Evolutionary conservation across 35 echinoderm and acorn worm genomes (phyloP), one percentile per base, ranked within the genome.

Genomic region (Apostichopus parvimensis): DNA sequence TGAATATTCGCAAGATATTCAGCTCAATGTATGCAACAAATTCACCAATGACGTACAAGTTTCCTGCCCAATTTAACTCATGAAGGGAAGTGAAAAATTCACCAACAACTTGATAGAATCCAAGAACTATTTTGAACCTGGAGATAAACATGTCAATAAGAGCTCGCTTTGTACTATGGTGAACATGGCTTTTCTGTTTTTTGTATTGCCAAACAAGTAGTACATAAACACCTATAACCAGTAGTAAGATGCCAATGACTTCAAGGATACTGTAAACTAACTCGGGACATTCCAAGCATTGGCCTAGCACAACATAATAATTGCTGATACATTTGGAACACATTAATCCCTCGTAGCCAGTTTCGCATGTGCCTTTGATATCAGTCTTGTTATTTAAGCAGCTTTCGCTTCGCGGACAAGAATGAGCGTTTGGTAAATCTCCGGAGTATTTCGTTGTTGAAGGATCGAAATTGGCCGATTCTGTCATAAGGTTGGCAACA

Each of bases 41-140:
- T 8, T 84, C 21, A 6, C 81, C 81, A 8, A 84, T 58, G n/a
- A 84, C 17, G 4, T 9, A 6, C 4, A 84, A 59, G 5, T 25
- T 56, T 7, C 22, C 57, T 60, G 81, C 56, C 81, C 81, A 84
- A 84, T 84, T 84, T 6, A 84, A 9, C n/a, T 84, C 81, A 59
- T 84, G 81, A 58, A 84, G 10, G 20, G 81, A 84, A 8, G 56
- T 84, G 53, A 84, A 56, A 58, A 84, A 58, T 12, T 84, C 81
- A 22, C 81, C 81, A 21, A 84, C 17, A 15, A 84, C 81, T 23
- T 84, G 81, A 59, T 84, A 84, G 57, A 84, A 84, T 21, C 81
- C 81, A 24, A 84, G 54, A 4, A 54, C 53, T 21, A 84, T 84
- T 22, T 84, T 84, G 10, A 53, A 17, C 7, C 81, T 53, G 1